Base-by-base conservation (phyloP, 2,888 invertebrate genomes). In the Tenthredo mesomela region DNA sequence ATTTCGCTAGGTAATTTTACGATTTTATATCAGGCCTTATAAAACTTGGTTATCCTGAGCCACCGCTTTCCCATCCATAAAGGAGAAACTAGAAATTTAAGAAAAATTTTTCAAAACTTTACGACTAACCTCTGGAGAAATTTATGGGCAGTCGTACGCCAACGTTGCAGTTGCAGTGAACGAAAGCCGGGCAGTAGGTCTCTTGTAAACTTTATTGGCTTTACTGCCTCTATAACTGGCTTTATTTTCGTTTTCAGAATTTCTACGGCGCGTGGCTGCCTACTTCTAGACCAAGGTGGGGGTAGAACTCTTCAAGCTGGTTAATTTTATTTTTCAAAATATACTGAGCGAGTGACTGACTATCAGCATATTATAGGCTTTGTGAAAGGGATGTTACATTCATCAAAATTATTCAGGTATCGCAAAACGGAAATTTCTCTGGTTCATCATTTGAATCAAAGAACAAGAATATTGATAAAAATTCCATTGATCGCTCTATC, bases 241-340 rank as follows among this genome's bases (percentile, higher is more conserved):
- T 82, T 70, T 82, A 82, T 87, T 88, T 88, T 85, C 87, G 85
- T 85, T 80, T 87, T 85, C 78, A 50, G 67, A 84, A 90, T 90
- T 90, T 90, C 90, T 89, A 89, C 88, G 91, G 90, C 91, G 89
- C 91, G 91, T 91, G 91, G 91, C 91, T 47, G 25, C 78, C 6
- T 21, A 18, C 43, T 61, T 18, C 50, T 80, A n/a, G 40, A 75
- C 61, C 58, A 85, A 54, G 70, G 84, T 71, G 71, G 80, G 84
- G 85, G 85, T 86, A 83, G 65, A 54, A n/a, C 65, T 82, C 37
- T 54, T 54, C 75, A 61, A 71, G n/a, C 71, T 43, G 18, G 43
- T 73, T 82, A 80, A 85, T 80, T 85, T 73, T 84, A 87, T 87
- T 87, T 86, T 85, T 84, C 85, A 86, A 87, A 87, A 87, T 87